Conservation (phyloP, 2,113 vertebrate species). For the Mormoops blainvillei region DNA sequence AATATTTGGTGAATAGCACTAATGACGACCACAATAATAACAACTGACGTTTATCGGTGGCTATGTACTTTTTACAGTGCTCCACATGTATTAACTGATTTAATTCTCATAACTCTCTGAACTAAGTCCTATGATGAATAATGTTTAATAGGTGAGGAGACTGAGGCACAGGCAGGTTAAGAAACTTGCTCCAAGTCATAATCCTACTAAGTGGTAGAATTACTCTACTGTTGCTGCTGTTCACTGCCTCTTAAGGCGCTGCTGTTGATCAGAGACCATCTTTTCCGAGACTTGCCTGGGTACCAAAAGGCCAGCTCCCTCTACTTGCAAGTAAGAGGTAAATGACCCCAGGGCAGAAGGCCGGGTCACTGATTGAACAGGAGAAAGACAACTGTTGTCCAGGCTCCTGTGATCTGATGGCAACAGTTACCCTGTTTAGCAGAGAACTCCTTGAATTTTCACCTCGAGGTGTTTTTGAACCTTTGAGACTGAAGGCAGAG, state of each 20-base stretch:
- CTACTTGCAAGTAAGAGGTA: not conserved
- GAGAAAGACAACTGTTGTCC: not conserved
- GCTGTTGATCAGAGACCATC: not conserved
- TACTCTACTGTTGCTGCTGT: not conserved
- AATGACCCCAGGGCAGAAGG: not conserved
- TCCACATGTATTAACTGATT: not conserved
- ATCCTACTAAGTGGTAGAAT: not conserved
- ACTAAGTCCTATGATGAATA: not conserved
- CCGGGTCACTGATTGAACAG: not conserved
- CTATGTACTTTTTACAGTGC: not conserved
- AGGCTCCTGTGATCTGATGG: not conserved
- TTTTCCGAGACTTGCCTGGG: not conserved
- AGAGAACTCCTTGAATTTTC: not conserved
- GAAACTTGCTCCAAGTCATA: not conserved
- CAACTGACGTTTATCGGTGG: not conserved
- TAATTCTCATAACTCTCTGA: not conserved
- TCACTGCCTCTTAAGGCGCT: not conserved
- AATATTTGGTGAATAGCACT: not conserved
- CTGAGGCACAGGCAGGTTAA: not conserved
- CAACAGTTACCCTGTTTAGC: not conserved
- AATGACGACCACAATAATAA: accelerated
- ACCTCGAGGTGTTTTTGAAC: not conserved
- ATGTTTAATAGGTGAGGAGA: not conserved
- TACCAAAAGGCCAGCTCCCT: not conserved
- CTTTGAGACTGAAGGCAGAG: not conserved